Base-by-base conservation (phyloP, 2,888 invertebrate genomes). In the Craniophora ligustri region DNA sequence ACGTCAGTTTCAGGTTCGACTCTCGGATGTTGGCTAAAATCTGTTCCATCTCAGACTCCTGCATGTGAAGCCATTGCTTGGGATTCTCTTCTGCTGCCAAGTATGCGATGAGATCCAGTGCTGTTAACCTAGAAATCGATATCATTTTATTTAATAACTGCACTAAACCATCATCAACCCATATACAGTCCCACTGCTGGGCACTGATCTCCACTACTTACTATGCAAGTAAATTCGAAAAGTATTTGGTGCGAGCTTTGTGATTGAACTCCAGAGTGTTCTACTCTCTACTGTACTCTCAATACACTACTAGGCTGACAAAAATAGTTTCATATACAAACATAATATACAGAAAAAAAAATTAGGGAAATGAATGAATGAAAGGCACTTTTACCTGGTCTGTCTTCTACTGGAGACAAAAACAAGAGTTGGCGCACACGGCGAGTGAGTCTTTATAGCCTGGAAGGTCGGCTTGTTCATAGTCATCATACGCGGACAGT, bases 391-490 rank as follows among this genome's bases (percentile, higher is more conserved):
- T 61, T 64, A 92, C 93, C 93, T 89, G 0, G 99, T 99, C 91
- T 99, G 99, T 61, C 99, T 94, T 36, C 99, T 94, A 19, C 99
- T 99, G 3, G 99, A 98, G 0, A 99, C 99, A 83, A 98, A 98
- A 2, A 99, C 96, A 28, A 99, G 95, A 0, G 97, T 95, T 0
- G 99, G 99, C 77, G 99, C 98, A 45, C 94, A 90, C 0, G 98
- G 98, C 0, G 99, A 98, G 86, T 99, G 98, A 46, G 97, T 97
- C 36, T 97, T 95, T 62, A 99, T 99, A 0, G 99, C 98, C 88
- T 98, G 98, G 93, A 97, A 99, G 0, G 98, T 97, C 0, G 99
- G 99, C 79, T 98, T 97, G 92, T 99, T 99, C 99, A 99, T 99
- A 0, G 99, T 97, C 61, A 99, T 97, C 99, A 99, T 99, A 39